Base-by-base conservation (phyloP, 2,888 invertebrate species). In the Leucoma salicis region DNA sequence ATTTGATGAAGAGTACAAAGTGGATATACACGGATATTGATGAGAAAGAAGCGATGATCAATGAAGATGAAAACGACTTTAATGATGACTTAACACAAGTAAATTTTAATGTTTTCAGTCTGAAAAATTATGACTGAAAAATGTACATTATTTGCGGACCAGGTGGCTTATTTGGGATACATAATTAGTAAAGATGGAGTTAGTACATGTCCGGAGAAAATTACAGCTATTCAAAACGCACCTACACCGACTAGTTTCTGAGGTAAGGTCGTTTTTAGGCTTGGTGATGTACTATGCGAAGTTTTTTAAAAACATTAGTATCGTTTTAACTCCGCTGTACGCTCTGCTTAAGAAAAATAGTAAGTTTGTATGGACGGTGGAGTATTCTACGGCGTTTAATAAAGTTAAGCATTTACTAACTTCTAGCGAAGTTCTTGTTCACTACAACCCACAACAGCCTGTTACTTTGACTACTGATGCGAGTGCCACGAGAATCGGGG, bases 241-340 rank as follows among this genome's bases (percentile, higher is more conserved):
- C 16, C 16, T 4, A 16, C 6, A 16, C 25, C 25, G 8, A 6
- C 25, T 10, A 5, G 10, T 25, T 11, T 3, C 25, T 3, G 25
- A 49, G 51, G 3, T 29, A 53, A 14, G 11, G 8, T 25, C 25
- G 8, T 25, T 25, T 10, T n/a, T 25, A 25, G 25, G 25, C 3
- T 5, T 25, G 25, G 25, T 25, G 3, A 25, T n/a, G 8, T 25
- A n/a, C 8, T 25, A 25, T 10, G 25, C 10, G 10, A 25, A 25
- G 11, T 25, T 25, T 10, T 2, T 25, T n/a, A 25, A 25, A 25
- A 25, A 25, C 8, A n/a, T 25, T n/a, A 25, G 25, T 11, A 25
- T 8, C 2, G 3, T 3, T 11, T 11, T 25, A 11, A 11, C 25
- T 2, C 25, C 25, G 2, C 10, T 25, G 8, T 25, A 25, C 11